A percentile compares a stretch with the other conserved stretches of the same genome.
Conservation (phyloP, 64 coral and sea anemone species). For the Actinia tenebrosa region DNA sequence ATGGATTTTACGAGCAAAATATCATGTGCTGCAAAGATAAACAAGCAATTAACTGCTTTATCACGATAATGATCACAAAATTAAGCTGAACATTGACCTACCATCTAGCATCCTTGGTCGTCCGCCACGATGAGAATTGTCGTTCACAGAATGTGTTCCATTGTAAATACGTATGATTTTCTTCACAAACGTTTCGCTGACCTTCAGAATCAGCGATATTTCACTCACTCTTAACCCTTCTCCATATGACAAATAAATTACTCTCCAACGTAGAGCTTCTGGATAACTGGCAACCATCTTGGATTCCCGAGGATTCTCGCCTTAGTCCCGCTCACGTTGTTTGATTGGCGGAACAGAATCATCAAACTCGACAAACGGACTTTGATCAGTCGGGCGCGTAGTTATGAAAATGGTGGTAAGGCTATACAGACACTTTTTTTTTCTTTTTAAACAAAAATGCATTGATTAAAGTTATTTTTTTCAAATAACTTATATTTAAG, state of each 20-base stretch:
- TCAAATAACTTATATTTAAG: no score
- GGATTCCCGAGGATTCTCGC: not conserved
- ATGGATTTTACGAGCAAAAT: conserved; percentile 16
- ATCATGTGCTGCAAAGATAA: not conserved
- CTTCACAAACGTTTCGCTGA: not conserved
- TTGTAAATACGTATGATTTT: not conserved
- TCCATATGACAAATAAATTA: not conserved
- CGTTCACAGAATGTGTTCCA: not conserved
- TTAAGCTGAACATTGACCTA: not conserved
- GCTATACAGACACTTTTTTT: no score
- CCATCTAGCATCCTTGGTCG: not conserved
- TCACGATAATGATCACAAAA: not conserved
- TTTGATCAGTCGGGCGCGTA: not conserved
- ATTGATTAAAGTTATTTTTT: no score
- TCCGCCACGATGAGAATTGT: not conserved
- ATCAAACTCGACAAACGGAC: not conserved
- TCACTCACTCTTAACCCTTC: not conserved
- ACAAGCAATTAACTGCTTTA: not conserved
- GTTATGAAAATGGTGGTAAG: conserved; percentile 11
- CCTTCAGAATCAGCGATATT: not conserved
- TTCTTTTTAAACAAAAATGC: no score
- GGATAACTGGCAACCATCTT: not conserved
- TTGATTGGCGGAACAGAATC: conserved; percentile 1
- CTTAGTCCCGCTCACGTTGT: not conserved
- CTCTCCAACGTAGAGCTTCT: not conserved